phyloP scores from a whole-genome alignment of 2,797 vertebrate genomes.

The Furcifer pardalis region DNA sequence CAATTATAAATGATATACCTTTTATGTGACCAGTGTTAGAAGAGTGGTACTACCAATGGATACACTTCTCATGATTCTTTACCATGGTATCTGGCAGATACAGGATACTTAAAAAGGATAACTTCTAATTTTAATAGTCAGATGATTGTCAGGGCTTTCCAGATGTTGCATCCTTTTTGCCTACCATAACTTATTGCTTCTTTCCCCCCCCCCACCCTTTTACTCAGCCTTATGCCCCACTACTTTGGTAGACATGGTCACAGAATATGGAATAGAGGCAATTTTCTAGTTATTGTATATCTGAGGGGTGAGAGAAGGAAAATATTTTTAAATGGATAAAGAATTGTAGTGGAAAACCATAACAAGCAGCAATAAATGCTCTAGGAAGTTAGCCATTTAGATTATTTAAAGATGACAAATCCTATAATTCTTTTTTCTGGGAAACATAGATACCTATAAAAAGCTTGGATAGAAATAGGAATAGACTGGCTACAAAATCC shows the following conservation, averaged over 20 bases:
- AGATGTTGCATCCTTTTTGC: background rate
- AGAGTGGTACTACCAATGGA: background rate
- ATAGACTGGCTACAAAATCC: too few species aligned
- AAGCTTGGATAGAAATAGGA: background rate
- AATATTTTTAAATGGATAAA: background rate
- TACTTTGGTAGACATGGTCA: background rate
- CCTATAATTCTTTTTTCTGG: too few species aligned
- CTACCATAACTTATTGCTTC: background rate
- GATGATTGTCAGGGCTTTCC: background rate
- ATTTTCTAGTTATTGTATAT: too few species aligned
- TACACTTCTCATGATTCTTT: background rate
- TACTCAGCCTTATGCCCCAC: background rate
- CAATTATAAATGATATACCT: constrained; percentile 3
- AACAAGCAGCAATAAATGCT: background rate
- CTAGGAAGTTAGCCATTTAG: too few species aligned
- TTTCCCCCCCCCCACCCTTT: too few species aligned
- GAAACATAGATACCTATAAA: too few species aligned
- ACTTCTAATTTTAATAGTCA: background rate
- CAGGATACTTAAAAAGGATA: background rate
- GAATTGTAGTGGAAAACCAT: background rate
- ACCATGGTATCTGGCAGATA: background rate
- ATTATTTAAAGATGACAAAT: too few species aligned
- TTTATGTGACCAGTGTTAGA: background rate
- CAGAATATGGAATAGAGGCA: background rate
- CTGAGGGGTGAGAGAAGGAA: background rate